phyloP scores from a whole-genome alignment of 2,888 invertebrate genomes.

The Elmis aenea region DNA sequence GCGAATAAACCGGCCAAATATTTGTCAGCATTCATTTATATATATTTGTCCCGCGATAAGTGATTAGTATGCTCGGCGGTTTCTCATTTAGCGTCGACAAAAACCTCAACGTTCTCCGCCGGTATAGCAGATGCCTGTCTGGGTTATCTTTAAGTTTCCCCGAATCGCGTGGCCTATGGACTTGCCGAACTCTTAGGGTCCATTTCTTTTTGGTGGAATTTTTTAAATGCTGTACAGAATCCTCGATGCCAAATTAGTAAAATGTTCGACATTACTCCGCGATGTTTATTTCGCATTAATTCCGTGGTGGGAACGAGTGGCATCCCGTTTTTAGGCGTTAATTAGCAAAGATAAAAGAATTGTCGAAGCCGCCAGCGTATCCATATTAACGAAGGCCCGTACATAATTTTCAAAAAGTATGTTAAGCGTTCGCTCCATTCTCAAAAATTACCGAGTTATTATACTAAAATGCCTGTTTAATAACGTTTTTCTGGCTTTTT shows the following conservation, averaged over 20 bases:
- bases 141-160: conserved; percentile 25
- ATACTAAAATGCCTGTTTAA: too few species aligned
- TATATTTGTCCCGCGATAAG: conserved; percentile 18
- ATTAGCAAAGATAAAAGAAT: conserved; percentile 43
- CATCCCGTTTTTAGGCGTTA: conserved; percentile 43
- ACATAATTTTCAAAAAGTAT: too few species aligned
- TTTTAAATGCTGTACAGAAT: conserved; percentile 21
- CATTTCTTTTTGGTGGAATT: conserved; percentile 17
- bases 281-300: conserved; percentile 25
- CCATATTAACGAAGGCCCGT: too few species aligned
- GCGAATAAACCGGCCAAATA: conserved; percentile 25
- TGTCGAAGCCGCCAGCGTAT: conserved; percentile 15
- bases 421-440: too few species aligned
- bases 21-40: conserved; percentile 28
- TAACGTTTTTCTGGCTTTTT: too few species aligned
- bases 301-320: conserved; percentile 25
- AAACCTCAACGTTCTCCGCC: conserved; percentile 26
- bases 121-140: conserved; percentile 28
- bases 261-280: conserved; percentile 22
- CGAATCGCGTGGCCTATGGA: conserved; percentile 30
- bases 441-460: too few species aligned
- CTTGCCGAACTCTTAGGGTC: conserved; percentile 17
- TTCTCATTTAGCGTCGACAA: conserved; percentile 28
- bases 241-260: conserved; percentile 14
- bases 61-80: conserved; percentile 27